Percentiles rank a stretch among this genome's conserved stretches.
Evolutionary conservation across 2,797 vertebrate genomes (phyloP).

Genomic region (Enteromius viviparus): DNA sequence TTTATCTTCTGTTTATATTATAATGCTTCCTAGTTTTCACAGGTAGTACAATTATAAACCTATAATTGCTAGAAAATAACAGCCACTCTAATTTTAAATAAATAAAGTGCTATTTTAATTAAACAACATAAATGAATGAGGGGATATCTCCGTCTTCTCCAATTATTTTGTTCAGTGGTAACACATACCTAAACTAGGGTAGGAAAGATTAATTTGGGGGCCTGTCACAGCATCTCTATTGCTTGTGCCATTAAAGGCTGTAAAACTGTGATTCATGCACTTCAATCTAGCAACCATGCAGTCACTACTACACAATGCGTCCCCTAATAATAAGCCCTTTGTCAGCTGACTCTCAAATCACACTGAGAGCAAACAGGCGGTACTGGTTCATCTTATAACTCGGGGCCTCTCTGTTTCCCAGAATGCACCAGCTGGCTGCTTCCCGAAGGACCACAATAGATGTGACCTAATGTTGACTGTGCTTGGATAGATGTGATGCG

Average conservation of each 20-base stretch:
- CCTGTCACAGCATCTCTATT: slow-evolving; percentile 53
- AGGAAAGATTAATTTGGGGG: slow-evolving; percentile 42
- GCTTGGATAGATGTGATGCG: slow-evolving; percentile 58
- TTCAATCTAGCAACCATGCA: slow-evolving; percentile 63
- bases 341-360: slow-evolving; percentile 66
- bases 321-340: slow-evolving; percentile 74
- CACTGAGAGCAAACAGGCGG: slow-evolving; percentile 50
- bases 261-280: slow-evolving; percentile 68
- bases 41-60: background rate
- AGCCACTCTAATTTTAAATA: background rate
- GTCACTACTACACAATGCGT: slow-evolving; percentile 60
- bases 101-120: background rate
- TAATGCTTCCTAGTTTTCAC: background rate
- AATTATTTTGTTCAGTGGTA: slow-evolving; percentile 13
- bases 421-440: slow-evolving; percentile 66
- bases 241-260: slow-evolving; percentile 58
- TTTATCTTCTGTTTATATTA: background rate
- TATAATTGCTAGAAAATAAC: background rate
- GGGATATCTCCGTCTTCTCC: background rate
- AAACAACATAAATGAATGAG: slow-evolving; percentile 3
- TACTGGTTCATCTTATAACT: slow-evolving; percentile 62
- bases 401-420: slow-evolving; percentile 75
- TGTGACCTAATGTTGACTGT: slow-evolving; percentile 63
- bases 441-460: slow-evolving; percentile 63
- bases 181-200: slow-evolving; percentile 55